These are phyloP conservation scores for Calonectris borealis DNA, from an alignment of 2,113 vertebrate genomes.

Conservation along the genomic window DNA sequence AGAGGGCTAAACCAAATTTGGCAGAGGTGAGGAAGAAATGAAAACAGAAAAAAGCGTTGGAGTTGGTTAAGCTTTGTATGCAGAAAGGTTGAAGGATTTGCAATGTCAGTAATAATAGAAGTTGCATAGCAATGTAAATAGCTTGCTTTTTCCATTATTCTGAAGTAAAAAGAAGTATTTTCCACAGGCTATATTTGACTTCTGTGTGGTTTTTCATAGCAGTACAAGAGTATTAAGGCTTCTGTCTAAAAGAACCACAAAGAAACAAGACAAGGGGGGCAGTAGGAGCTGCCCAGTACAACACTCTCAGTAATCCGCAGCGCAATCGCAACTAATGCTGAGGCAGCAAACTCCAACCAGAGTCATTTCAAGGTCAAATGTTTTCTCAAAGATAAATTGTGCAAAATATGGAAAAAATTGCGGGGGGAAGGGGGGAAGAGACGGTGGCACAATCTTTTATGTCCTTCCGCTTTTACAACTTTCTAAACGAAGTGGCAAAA, in stretches of 20 bases:
- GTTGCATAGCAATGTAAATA: neutral
- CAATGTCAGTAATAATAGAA: neutral
- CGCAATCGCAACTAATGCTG: neutral
- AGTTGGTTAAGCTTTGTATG: neutral
- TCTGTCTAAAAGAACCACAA: neutral
- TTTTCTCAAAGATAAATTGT: neutral
- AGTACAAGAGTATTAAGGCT: neutral
- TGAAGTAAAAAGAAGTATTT: neutral
- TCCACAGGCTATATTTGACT: neutral
- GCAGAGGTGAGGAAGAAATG: neutral
- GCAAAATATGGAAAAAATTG: neutral
- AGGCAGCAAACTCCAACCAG: neutral
- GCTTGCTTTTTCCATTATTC: neutral
- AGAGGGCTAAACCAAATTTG: neutral
- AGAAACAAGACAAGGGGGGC: neutral
- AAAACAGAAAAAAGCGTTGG: neutral
- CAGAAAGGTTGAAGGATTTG: neutral
- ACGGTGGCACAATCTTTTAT: neutral
- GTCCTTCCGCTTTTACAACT: neutral
- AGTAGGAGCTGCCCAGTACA: neutral
- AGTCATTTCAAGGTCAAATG: neutral
- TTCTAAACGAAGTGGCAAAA: neutral
- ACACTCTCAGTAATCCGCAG: neutral
- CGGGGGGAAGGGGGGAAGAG: fast-evolving
- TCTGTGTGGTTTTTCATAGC: neutral